These are phyloP conservation scores for Naso thynnoides DNA, from an alignment of 2,797 vertebrate genomes.

Conservation along the genomic window DNA sequence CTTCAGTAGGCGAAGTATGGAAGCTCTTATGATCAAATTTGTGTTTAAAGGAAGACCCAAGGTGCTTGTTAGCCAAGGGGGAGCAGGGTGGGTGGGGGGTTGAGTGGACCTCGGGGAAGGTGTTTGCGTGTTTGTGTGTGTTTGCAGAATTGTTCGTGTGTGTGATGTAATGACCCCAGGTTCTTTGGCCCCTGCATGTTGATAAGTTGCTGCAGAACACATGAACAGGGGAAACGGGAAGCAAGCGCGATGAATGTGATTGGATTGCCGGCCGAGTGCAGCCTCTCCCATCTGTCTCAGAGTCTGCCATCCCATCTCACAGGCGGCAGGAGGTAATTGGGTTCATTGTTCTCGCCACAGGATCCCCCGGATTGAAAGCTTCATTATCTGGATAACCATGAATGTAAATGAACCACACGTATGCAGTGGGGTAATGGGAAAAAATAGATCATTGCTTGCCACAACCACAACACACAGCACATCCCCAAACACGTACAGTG, in stretches of 20 bases:
- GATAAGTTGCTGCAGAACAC: slow-evolving; percentile 85
- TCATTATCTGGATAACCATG: slow-evolving; percentile 92
- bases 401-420: slow-evolving; percentile 89
- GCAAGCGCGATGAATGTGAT: slow-evolving; percentile 88
- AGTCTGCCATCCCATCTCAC: slow-evolving; percentile 90
- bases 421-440: slow-evolving; percentile 86
- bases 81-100: slow-evolving; percentile 22
- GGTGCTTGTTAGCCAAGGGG: slow-evolving; percentile 37
- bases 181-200: slow-evolving; percentile 84
- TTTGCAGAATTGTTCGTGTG: slow-evolving; percentile 60
- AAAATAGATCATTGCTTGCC: slow-evolving; percentile 86
- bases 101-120: slow-evolving; percentile 60
- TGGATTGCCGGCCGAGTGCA: slow-evolving; percentile 87
- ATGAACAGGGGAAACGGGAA: slow-evolving; percentile 79
- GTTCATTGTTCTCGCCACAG: slow-evolving; percentile 91
- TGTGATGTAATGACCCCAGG: slow-evolving; percentile 81
- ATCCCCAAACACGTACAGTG: slow-evolving; percentile 59
- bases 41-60: slow-evolving; percentile 50
- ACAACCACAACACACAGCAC: slow-evolving; percentile 70
- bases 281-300: slow-evolving; percentile 90
- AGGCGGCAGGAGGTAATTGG: slow-evolving; percentile 90
- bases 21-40: slow-evolving; percentile 57
- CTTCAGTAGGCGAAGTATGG: slow-evolving; percentile 54
- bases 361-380: slow-evolving; percentile 90
- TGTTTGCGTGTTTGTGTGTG: slow-evolving; percentile 48